phyloP scores from a whole-genome alignment of 2,888 invertebrate species.

The Dysmachus trigonus region DNA sequence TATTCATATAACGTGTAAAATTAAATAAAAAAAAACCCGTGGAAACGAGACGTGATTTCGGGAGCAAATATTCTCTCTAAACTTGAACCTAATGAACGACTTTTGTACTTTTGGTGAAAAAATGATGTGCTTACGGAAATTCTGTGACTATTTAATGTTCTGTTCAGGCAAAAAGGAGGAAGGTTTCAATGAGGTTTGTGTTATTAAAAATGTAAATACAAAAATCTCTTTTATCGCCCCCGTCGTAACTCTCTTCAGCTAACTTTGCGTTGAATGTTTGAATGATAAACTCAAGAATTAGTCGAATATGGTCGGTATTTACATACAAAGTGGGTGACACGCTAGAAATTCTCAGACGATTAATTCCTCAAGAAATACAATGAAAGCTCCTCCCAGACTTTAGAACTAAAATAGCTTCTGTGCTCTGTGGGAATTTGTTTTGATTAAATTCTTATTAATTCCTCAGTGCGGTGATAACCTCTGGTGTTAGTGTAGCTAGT shows the following conservation, averaged over 20 bases:
- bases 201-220: slow-evolving; percentile 15
- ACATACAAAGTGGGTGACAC: neutral
- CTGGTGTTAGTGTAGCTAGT: neutral
- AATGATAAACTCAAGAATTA: neutral
- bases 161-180: slow-evolving; percentile 54
- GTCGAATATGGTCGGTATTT: neutral
- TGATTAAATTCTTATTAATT: neutral
- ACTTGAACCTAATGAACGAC: neutral
- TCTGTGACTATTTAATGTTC: slow-evolving; percentile 51
- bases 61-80: neutral
- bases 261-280: neutral
- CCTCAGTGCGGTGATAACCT: neutral
- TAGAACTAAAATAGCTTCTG: neutral
- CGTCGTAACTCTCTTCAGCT: neutral
- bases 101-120: neutral
- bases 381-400: neutral
- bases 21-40: neutral
- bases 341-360: neutral
- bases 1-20: neutral
- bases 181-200: slow-evolving; percentile 60
- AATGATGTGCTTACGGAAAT: slow-evolving; percentile 51
- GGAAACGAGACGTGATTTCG: neutral
- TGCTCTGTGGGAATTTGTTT: neutral
- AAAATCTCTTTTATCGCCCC: neutral
- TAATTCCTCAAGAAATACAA: neutral